Conservation (phyloP, 1,140 invertebrate genomes). For the Telenomus remus region DNA sequence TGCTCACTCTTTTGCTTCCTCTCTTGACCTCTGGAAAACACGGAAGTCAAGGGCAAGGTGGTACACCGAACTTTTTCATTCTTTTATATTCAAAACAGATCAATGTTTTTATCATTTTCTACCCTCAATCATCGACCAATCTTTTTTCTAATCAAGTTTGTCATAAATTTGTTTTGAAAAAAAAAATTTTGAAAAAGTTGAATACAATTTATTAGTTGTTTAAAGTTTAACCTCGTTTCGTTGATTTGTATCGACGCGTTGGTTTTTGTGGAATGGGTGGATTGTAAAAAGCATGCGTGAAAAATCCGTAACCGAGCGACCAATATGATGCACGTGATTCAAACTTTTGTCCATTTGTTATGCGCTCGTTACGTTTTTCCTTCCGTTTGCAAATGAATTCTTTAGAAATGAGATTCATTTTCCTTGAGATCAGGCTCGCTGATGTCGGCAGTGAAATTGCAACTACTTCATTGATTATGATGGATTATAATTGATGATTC, state of each 20-base stretch:
- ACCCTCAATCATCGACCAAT: neutral
- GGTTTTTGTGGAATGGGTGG: too few relatives aligned
- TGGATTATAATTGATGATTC: neutral
- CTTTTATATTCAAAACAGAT: neutral
- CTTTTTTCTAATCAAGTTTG: too few relatives aligned
- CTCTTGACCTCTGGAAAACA: conserved; percentile 52
- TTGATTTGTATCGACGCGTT: too few relatives aligned
- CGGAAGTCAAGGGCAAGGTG: conserved; percentile 51
- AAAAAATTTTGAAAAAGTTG: too few relatives aligned
- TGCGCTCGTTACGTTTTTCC: neutral
- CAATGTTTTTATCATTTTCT: neutral
- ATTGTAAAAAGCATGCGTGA: too few relatives aligned
- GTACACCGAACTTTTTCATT: conserved; percentile 17
- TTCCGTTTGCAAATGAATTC: conserved; percentile 12
- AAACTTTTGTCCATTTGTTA: conserved; percentile 15
- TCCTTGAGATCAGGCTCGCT: conserved; percentile 4
- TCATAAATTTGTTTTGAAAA: too few relatives aligned
- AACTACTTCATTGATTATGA: conserved; percentile 7
- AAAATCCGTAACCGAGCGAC: too few relatives aligned
- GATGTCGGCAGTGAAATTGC: conserved; percentile 8
- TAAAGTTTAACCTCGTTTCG: too few relatives aligned
- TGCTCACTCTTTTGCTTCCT: conserved; percentile 38
- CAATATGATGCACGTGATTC: conserved; percentile 9
- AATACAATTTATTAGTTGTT: too few relatives aligned
- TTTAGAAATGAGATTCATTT: conserved; percentile 6